Evolutionary conservation across 2,888 invertebrate genomes (phyloP).

Genomic region (Notodonta dromedarius): DNA sequence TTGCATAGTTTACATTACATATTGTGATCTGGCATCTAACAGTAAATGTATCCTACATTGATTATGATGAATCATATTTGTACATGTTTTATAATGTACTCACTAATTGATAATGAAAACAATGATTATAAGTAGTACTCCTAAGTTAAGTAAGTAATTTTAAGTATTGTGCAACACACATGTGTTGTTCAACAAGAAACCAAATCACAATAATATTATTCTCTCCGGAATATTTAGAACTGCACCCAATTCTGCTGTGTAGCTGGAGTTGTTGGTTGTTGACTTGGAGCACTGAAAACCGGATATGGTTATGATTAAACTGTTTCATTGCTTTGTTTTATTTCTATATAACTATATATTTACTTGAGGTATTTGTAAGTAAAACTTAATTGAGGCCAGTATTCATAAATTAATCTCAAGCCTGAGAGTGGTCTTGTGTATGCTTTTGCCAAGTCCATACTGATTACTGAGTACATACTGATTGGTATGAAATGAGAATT

Average conservation of each 20-base stretch:
- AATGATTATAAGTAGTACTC: constrained; percentile 45
- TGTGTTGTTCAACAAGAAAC: constrained; percentile 53
- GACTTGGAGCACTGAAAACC: constrained; percentile 60
- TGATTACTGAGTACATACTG: no score
- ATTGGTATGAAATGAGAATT: no score
- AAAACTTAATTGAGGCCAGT: no score
- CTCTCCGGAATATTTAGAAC: constrained; percentile 57
- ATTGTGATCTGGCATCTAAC: constrained; percentile 61
- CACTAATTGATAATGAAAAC: constrained; percentile 15
- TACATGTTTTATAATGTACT: constrained; percentile 11
- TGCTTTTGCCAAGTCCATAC: no score
- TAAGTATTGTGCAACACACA: constrained; percentile 75
- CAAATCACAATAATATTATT: constrained; percentile 57
- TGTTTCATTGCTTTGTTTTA: no score
- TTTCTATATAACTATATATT: no score
- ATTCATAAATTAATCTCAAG: no score
- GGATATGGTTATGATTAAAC: not conserved
- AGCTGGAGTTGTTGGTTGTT: constrained; percentile 69
- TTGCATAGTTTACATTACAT: constrained; percentile 43
- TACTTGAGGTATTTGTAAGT: no score
- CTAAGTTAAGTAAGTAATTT: constrained; percentile 65
- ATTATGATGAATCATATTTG: constrained; percentile 30
- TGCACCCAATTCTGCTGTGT: constrained; percentile 81
- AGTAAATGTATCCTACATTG: constrained; percentile 27
- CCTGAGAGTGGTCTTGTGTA: no score